Evolutionary conservation across 2,888 invertebrate species (phyloP), one percentile per base, ranked within the genome.

Genomic region (Deilephila porcellus): DNA sequence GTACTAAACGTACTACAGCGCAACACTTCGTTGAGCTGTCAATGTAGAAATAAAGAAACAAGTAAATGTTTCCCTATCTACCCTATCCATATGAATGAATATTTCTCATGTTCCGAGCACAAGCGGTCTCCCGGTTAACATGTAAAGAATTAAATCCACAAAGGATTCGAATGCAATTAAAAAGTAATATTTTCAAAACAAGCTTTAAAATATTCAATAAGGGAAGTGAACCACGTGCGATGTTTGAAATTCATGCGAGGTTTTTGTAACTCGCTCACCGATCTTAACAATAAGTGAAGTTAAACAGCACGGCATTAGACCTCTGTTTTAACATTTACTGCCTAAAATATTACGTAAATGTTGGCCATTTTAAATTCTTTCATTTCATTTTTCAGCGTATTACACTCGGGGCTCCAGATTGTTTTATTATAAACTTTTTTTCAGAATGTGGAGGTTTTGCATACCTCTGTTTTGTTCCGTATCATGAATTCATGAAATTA

Each of bases 371-470:
- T 82, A 87, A 88, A 91, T 90, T 88, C 86, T 87, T 88, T 85
- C 84, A 80, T 87, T 87, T 86, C 87, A 86, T 88, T 90, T 89
- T 89, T 89, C 86, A 87, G 85, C 83, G 87, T 86, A 88, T 90
- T 88, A 89, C 88, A 86, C 83, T 83, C 86, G 76, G 83, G 81
- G 85, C 83, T 87, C 83, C 83, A 88, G 85, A 91, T 91, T 90
- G 90, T 92, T 91, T 90, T 89, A 88, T 88, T 87, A 86, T 85
- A 88, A 89, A 84, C 83, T 84, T 88, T 90, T 56, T 91, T 90
- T 87, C 83, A 86, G 85, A 86, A 88, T 86, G 89, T 87, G 85
- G 83, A 88, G 82, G 86, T 88, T 90, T 90, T 87, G 84, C 86
- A 87, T 87, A 83, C 85, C 85, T 84, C 83, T 84, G 85, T 88